Conservation (phyloP, 2,113 vertebrate species). For the Tichodroma muraria region DNA sequence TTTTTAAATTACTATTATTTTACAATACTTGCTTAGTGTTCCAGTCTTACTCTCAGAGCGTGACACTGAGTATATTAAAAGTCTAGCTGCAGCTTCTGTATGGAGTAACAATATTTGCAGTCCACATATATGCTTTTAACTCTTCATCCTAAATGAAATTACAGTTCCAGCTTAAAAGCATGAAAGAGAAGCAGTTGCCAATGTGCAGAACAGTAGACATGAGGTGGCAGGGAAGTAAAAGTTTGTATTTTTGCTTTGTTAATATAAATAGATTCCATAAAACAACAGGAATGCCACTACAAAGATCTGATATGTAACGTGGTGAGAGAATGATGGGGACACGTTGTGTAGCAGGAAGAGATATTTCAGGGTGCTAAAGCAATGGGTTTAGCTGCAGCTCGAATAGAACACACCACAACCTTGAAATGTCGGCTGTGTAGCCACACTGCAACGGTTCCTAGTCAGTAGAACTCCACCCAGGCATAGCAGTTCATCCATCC, state of each 20-base stretch:
- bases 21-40: not conserved
- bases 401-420: not conserved
- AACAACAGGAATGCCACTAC: not conserved
- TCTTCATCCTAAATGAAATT: not conserved
- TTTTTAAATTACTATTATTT: not conserved
- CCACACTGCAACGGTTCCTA: not conserved
- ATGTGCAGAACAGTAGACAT: not conserved
- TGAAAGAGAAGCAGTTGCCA: not conserved
- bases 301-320: not conserved
- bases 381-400: not conserved
- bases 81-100: not conserved
- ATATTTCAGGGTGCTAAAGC: not conserved
- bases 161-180: not conserved
- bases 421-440: not conserved
- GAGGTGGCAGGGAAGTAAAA: not conserved
- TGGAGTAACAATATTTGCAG: not conserved
- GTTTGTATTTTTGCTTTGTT: not conserved
- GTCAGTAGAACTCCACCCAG: not conserved
- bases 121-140: not conserved
- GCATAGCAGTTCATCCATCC: not conserved
- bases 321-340: not conserved
- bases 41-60: not conserved
- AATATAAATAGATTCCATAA: not conserved
- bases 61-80: not conserved
- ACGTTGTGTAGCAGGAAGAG: not conserved